Percentiles rank a stretch among this genome's conserved stretches.
These are phyloP conservation scores for Pseudococcus jackbeardsleyi DNA, from an alignment of 2,888 invertebrate genomes.

Conservation along the genomic window DNA sequence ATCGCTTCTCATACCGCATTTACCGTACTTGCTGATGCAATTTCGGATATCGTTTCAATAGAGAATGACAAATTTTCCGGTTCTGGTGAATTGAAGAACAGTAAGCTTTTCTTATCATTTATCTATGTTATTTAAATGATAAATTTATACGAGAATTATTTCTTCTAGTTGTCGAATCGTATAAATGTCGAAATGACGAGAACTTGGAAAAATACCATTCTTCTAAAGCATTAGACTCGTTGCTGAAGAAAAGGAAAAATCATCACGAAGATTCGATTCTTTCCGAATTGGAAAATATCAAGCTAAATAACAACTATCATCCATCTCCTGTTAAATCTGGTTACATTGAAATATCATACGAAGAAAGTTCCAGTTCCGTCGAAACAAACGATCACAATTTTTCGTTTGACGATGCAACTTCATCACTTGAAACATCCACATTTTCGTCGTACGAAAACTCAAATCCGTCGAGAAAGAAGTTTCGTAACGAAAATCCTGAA, in stretches of 20 bases:
- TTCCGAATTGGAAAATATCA: constrained; percentile 51
- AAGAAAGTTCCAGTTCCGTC: neutral
- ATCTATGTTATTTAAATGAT: neutral
- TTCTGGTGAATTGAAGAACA: neutral
- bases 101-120: neutral
- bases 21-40: constrained; percentile 53
- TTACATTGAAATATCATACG: constrained; percentile 24
- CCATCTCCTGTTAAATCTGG: neutral
- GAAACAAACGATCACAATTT: neutral
- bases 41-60: constrained; percentile 49
- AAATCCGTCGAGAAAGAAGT: neutral
- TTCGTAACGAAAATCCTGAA: neutral
- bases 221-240: neutral
- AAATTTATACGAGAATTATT: neutral
- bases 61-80: constrained; percentile 46
- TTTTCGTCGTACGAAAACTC: neutral
- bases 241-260: neutral
- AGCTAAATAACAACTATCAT: constrained; percentile 11
- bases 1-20: constrained; percentile 49
- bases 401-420: neutral
- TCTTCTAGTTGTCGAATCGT: constrained; percentile 22
- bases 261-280: neutral
- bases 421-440: neutral
- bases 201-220: constrained; percentile 11
- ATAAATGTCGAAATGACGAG: neutral